Percentiles rank a stretch among this genome's conserved stretches.
Conservation (phyloP, 2,888 invertebrate species). For the Ichneumon xanthorius region DNA sequence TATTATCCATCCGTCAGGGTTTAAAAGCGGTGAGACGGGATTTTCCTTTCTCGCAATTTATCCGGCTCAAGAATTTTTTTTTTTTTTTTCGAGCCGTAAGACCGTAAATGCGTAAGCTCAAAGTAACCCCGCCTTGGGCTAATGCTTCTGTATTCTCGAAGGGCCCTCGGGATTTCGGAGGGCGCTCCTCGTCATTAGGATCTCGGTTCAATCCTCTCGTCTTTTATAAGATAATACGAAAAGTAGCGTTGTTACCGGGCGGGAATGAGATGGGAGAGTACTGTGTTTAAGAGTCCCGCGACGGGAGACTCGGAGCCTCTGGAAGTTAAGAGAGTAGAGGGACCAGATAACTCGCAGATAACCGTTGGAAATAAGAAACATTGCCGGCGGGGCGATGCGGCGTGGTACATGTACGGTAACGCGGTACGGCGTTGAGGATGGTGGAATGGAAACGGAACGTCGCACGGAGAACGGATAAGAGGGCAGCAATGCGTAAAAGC, state of each 20-base stretch:
- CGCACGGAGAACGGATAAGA: slow-evolving; percentile 45
- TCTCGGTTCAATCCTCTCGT: slow-evolving; percentile 27
- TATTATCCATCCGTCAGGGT: not conserved
- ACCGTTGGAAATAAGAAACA: slow-evolving; percentile 57
- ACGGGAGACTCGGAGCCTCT: slow-evolving; percentile 9
- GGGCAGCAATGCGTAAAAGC: slow-evolving; percentile 64
- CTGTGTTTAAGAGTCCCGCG: slow-evolving; percentile 59
- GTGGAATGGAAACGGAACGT: not conserved
- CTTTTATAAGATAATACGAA: slow-evolving; percentile 37
- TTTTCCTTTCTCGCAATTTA: slow-evolving; percentile 4
- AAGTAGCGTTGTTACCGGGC: slow-evolving; percentile 32
- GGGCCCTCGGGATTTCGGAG: slow-evolving; percentile 1
- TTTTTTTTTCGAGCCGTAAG: not conserved
- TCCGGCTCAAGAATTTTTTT: not conserved
- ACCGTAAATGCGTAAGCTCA: slow-evolving; percentile 16
- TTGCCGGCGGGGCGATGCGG: not conserved
- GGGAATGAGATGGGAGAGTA: slow-evolving; percentile 30
- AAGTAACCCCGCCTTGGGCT: not conserved
- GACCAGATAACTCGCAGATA: slow-evolving; percentile 42
- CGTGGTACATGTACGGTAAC: not conserved
- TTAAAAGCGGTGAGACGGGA: slow-evolving; percentile 4
- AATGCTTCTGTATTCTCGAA: slow-evolving; percentile 1
- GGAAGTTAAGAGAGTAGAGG: slow-evolving; percentile 9
- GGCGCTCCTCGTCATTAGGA: not conserved
- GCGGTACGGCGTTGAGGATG: not conserved